These are phyloP conservation scores for Sarcophaga rosellei DNA, from an alignment of 2,888 invertebrate species.

Conservation along the genomic window DNA sequence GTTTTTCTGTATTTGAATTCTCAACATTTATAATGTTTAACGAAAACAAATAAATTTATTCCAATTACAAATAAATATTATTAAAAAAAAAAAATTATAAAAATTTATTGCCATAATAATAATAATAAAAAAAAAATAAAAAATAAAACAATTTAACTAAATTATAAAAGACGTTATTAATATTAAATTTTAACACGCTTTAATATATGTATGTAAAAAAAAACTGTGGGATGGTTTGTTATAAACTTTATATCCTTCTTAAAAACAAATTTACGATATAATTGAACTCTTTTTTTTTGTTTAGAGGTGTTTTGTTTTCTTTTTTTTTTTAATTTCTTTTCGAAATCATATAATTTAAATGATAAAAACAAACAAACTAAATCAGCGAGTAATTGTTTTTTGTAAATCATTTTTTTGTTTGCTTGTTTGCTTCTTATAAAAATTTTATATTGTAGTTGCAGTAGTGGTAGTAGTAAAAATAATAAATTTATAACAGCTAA, in stretches of 20 bases:
- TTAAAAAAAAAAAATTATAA: constrained; percentile 53
- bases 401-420: background rate
- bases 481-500: constrained; percentile 40
- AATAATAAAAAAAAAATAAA: background rate
- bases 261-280: constrained; percentile 27
- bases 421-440: constrained; percentile 25
- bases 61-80: constrained; percentile 57
- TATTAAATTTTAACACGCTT: constrained; percentile 39
- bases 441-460: constrained; percentile 31
- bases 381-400: background rate
- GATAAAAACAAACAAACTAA: background rate
- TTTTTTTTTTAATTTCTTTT: constrained; percentile 19
- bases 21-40: constrained; percentile 59
- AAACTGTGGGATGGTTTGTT: constrained; percentile 45
- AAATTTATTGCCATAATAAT: constrained; percentile 39
- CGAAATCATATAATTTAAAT: constrained; percentile 20
- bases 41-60: constrained; percentile 57
- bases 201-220: constrained; percentile 29
- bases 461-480: constrained; percentile 26
- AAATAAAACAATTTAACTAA: constrained; percentile 59
- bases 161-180: constrained; percentile 44
- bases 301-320: background rate
- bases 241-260: constrained; percentile 45
- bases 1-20: constrained; percentile 40
- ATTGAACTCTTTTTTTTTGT: constrained; percentile 38